Conservation (phyloP, 1,140 invertebrate species). For the Sipha flava region DNA sequence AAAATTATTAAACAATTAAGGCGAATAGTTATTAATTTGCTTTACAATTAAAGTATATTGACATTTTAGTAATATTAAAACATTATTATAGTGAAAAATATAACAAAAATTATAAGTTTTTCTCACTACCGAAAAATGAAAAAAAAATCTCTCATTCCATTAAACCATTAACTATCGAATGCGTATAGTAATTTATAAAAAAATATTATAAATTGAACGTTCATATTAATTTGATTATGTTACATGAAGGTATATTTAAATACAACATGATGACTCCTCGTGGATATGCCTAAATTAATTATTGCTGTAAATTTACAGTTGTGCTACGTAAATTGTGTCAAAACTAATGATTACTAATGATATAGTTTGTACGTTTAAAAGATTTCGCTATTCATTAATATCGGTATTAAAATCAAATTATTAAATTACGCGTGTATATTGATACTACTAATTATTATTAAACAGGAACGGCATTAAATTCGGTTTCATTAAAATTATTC, state of each 20-base stretch:
- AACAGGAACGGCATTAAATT: not conserved
- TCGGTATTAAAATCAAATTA: not conserved
- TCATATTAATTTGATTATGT: not conserved
- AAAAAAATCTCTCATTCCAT: no score
- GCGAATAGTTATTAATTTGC: no score
- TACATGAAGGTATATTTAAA: not conserved
- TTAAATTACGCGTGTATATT: not conserved
- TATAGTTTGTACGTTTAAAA: not conserved
- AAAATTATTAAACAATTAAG: no score
- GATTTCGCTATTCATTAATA: not conserved
- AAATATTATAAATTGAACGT: not conserved
- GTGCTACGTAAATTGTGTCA: not conserved
- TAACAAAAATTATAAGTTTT: no score
- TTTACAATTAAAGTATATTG: no score
- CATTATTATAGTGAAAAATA: no score
- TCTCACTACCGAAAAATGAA: no score
- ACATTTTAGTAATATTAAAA: no score
- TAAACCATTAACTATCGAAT: not conserved
- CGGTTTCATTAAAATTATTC: no score
- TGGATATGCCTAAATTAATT: not conserved
- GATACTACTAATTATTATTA: not conserved
- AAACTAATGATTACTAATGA: constrained; percentile 8
- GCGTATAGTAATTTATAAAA: not conserved
- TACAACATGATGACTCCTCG: not conserved
- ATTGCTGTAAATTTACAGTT: not conserved